Evolutionary conservation across 2,888 invertebrate genomes (phyloP), one percentile per base, ranked within the genome.

Genomic region (Melanchra persicariae): DNA sequence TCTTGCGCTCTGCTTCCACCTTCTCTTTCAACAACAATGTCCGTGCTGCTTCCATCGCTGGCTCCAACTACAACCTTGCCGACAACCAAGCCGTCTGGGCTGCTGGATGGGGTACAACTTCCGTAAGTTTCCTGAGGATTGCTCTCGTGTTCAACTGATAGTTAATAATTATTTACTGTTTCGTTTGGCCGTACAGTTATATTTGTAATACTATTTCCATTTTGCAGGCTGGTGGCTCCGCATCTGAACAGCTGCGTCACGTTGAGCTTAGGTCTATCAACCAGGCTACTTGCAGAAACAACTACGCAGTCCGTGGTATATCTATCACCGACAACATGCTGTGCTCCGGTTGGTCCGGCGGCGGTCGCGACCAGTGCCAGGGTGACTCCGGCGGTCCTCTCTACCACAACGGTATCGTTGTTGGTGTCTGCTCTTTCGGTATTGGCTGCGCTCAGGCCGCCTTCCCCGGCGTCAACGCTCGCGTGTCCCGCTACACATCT

Each of bases 371-470:
- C 74, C 91, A 92, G 86, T 94, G 94, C 87, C 88, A 87, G 66
- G 92, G 91, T 2, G 94, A 93, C 81, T 90, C 90, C 34, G 94
- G 93, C 1, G 91, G 93, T 47, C 93, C 94, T 40, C 88, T 93
- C 10, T 85, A 90, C 79, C 92, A 93, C 86, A 91, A 91, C 67
- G 71, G 74, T 5, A 70, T 91, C 4, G 83, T 93, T 7, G 89
- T 92, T 12, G 92, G 92, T 58, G 83, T 92, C 51, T 84, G 85
- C 74, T 92, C 92, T 9, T 92, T 83, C 80, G 90, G 91, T 0
- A 3, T 17, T 1, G 65, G 81, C 7, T 91, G 91, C 43, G 91
- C 82, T 73, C 78, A 57, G 12, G 83, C 85, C 9, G 62, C 1
- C 45, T 90, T 77, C 85, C 93, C 87, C 62, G 90, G 91, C 64